phyloP scores from a whole-genome alignment of 2,888 invertebrate genomes.

The Oscheius onirici region DNA sequence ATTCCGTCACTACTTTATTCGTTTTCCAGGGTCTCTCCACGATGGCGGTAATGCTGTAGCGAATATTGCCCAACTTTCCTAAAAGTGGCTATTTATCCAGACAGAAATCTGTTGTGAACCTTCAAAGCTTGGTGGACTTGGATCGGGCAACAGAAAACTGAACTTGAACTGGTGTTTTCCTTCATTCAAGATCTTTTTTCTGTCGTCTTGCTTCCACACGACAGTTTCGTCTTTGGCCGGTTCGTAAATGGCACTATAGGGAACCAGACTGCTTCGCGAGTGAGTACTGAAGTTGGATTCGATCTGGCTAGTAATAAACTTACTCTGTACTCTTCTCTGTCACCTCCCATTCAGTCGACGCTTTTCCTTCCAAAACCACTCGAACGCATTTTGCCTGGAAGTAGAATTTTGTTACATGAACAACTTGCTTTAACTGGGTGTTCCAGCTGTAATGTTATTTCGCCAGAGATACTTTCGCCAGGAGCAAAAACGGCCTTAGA shows the following conservation, averaged over 20 bases:
- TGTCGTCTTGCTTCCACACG: slow-evolving; percentile 23
- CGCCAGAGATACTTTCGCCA: neutral
- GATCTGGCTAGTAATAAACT: neutral
- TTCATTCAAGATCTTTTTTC: slow-evolving; percentile 2
- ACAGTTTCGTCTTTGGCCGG: slow-evolving; percentile 11
- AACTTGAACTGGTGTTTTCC: slow-evolving; percentile 19
- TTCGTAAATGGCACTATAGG: slow-evolving; percentile 14
- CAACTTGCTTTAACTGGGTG: slow-evolving; percentile 13
- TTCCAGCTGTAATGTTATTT: neutral
- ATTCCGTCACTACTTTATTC: slow-evolving; percentile 27
- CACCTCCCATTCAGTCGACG: slow-evolving; percentile 30
- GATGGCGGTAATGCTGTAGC: slow-evolving; percentile 23
- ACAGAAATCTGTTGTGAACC: neutral
- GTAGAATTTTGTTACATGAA: neutral
- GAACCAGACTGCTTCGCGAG: slow-evolving; percentile 29
- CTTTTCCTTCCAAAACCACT: slow-evolving; percentile 25
- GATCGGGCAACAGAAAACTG: slow-evolving; percentile 18
- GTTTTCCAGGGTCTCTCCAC: slow-evolving; percentile 34
- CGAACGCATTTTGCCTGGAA: slow-evolving; percentile 31
- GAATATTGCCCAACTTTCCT: slow-evolving; percentile 26
- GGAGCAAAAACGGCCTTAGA: slow-evolving; percentile 1
- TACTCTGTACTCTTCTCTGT: slow-evolving; percentile 33
- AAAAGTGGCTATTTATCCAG: neutral
- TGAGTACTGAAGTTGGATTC: slow-evolving; percentile 19
- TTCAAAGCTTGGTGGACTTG: slow-evolving; percentile 31